A percentile compares a stretch with the other conserved stretches of the same genome.
phyloP scores from a whole-genome alignment of 2,888 invertebrate species.

The Hypsopygia costalis region DNA sequence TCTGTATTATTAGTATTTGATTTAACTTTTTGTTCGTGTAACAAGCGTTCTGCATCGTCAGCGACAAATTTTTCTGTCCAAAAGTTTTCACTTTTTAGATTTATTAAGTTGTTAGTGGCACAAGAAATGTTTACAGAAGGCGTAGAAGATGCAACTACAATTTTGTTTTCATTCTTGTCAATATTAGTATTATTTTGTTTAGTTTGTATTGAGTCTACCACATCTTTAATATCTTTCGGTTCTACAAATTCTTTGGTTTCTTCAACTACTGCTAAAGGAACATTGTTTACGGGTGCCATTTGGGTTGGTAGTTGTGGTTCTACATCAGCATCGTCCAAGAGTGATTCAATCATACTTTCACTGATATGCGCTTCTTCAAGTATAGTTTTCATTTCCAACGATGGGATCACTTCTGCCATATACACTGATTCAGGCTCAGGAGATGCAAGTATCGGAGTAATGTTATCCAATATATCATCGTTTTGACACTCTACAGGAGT shows the following conservation, averaged over 20 bases:
- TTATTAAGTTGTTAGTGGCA: conserved; percentile 47
- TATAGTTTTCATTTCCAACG: too few species aligned
- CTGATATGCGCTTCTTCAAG: conserved; percentile 45
- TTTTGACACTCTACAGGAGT: conserved; percentile 50
- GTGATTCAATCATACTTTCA: conserved; percentile 49
- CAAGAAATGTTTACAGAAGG: conserved; percentile 43
- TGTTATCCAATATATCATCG: conserved; percentile 51
- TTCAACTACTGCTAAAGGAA: too few species aligned
- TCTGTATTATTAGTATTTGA: conserved; percentile 14
- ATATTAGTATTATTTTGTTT: background rate
- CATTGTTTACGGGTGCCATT: background rate
- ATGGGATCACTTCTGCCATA: too few species aligned
- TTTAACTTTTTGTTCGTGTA: conserved; percentile 38
- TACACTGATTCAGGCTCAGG: conserved; percentile 47
- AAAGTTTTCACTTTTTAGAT: conserved; percentile 76
- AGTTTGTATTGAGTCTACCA: background rate
- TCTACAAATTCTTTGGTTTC: background rate
- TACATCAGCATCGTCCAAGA: conserved; percentile 40
- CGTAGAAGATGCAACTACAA: conserved; percentile 13
- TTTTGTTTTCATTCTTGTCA: too few species aligned
- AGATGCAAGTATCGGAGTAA: conserved; percentile 54
- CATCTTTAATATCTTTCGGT: background rate
- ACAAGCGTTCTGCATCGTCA: conserved; percentile 79
- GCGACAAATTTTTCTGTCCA: conserved; percentile 80
- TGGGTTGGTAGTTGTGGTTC: background rate